Evolutionary conservation across 2,888 invertebrate genomes (phyloP), one percentile per base, ranked within the genome.

Genomic region (Caenorhabditis macrosperma): DNA sequence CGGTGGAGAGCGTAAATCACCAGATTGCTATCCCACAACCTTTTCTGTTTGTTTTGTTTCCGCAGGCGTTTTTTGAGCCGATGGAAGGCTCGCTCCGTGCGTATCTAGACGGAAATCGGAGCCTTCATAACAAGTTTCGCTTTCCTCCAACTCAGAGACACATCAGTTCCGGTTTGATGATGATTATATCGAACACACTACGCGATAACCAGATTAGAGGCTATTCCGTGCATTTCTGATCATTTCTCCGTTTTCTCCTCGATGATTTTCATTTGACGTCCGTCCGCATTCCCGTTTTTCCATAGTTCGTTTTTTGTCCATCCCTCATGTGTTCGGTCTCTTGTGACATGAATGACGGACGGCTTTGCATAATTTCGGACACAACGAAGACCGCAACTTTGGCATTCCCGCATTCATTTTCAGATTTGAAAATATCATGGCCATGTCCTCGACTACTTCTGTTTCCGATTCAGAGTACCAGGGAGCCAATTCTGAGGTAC

Each of bases 101-200:
- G 57, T 64, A 72, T 72, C 63, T 55, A 66, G 55, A 63, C 74
- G 74, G 74, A 74, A 64, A 74, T 74, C 64, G 64, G 61, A 54
- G 61, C 35, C 33, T 54, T 64, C 38, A 50, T 48, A 64, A 59
- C 57, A 26, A 57, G 30, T 57, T 72, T 64, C 35, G 44, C 59
- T 38, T 38, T 20, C 38, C 33, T 52, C 64, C 57, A 30, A 3
- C 48, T 28, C 17, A 35, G 38, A 52, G 50, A 22, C 61, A 61
- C 74, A 74, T 59, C 74, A 74, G 59, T 74, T 74, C 64, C 64
- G 64, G 74, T 55, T 55, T 61, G 28, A 26, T 50, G 72, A 64
- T 50, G 57, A 44, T 44, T 44, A 22, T 17, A 41, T 64, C 38
- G 63, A 64, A 64, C 64, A 54, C 71, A 63, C 71, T 35, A 55